Conservation (phyloP, 2,797 vertebrate genomes). For the Calcarius lapponicus region DNA sequence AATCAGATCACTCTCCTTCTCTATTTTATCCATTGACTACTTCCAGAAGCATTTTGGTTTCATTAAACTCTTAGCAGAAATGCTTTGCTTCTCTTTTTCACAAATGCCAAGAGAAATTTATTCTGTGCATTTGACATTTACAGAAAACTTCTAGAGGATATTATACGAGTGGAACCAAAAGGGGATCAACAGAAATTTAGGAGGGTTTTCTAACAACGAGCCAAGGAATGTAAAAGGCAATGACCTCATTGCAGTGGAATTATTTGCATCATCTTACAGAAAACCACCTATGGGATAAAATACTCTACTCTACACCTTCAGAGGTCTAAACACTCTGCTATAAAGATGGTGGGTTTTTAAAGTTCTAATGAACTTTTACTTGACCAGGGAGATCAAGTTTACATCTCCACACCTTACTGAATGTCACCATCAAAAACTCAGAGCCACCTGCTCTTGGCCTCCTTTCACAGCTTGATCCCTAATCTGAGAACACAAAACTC, state of each 20-base stretch:
- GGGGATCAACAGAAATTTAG: slow-evolving; percentile 16
- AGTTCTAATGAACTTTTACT: neutral
- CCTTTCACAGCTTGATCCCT: slow-evolving; percentile 62
- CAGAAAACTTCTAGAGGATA: neutral
- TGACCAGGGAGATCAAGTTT: neutral
- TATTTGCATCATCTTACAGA: neutral
- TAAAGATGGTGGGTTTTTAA: neutral
- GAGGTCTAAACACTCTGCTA: neutral
- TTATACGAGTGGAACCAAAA: slow-evolving; percentile 33
- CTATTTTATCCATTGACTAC: slow-evolving; percentile 4
- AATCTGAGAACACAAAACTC: slow-evolving; percentile 40
- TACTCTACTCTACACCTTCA: neutral
- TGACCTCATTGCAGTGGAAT: slow-evolving; percentile 6
- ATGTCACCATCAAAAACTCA: slow-evolving; percentile 41
- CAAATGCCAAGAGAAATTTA: neutral
- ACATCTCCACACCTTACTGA: neutral
- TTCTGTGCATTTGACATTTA: neutral
- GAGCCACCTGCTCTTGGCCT: slow-evolving; percentile 64
- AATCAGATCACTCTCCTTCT: slow-evolving; percentile 35
- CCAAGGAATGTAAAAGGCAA: neutral
- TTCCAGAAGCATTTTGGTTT: slow-evolving; percentile 45
- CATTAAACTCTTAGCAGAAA: slow-evolving; percentile 36
- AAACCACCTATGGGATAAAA: neutral
- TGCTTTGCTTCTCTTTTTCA: slow-evolving; percentile 21
- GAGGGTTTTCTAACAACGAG: neutral